Conservation (phyloP, 2,888 invertebrate species). For the Tinea semifulvella region DNA sequence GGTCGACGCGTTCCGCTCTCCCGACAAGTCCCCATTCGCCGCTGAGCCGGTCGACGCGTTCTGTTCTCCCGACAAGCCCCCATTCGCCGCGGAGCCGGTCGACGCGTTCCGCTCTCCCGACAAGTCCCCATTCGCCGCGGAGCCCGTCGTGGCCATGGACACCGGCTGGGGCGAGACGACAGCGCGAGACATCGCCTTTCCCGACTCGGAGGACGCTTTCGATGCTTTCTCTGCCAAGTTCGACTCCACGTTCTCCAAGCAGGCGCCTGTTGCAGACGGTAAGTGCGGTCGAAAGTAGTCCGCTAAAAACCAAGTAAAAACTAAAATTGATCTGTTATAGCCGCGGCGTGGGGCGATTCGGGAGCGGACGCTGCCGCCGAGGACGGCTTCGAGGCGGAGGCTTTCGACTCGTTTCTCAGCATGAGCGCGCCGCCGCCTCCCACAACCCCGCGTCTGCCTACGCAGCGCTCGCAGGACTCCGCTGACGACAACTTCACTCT, state of each 20-base stretch:
- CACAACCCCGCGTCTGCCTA: constrained; percentile 70
- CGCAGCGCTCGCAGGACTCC: constrained; percentile 78
- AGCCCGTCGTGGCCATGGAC: neutral
- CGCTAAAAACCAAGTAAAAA: too few species aligned
- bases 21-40: constrained; percentile 35
- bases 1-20: neutral
- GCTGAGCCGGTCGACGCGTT: constrained; percentile 28
- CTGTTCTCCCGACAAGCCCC: too few species aligned
- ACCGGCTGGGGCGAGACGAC: constrained; percentile 30
- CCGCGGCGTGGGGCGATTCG: constrained; percentile 40
- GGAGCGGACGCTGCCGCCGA: constrained; percentile 27
- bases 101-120: constrained; percentile 24
- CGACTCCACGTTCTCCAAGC: constrained; percentile 65
- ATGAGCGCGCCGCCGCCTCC: constrained; percentile 79
- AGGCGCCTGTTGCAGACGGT: constrained; percentile 1
- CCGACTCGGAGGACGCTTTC: constrained; percentile 66
- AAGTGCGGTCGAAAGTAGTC: neutral
- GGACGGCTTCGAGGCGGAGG: constrained; percentile 74
- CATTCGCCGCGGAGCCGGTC: constrained; percentile 39
- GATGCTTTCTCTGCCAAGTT: constrained; percentile 93
- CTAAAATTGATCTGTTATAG: too few species aligned
- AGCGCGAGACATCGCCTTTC: constrained; percentile 38
- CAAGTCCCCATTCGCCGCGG: constrained; percentile 7
- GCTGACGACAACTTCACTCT: constrained; percentile 83
- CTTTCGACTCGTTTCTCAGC: constrained; percentile 82